These are phyloP conservation scores for Crossocerus cetratus DNA, from an alignment of 2,888 invertebrate species.

Conservation along the genomic window DNA sequence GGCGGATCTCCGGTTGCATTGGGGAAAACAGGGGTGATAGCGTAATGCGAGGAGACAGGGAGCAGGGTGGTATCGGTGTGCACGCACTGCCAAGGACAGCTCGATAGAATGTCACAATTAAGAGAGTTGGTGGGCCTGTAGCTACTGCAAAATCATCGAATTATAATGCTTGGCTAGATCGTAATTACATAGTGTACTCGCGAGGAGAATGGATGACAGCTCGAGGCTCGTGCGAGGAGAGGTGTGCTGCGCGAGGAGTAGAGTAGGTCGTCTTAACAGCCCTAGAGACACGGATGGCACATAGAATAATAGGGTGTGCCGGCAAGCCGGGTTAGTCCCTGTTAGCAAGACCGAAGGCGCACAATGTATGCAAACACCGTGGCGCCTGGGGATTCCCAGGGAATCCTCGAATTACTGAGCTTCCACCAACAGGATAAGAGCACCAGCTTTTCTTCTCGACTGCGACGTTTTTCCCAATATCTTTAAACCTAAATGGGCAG, in stretches of 20 bases:
- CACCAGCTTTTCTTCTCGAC: constrained; percentile 18
- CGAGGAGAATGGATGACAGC: constrained; percentile 50
- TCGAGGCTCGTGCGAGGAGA: constrained; percentile 31
- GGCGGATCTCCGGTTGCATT: neutral
- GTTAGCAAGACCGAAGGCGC: constrained; percentile 68
- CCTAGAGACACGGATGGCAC: constrained; percentile 67
- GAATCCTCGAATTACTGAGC: constrained; percentile 70
- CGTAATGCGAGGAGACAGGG: neutral
- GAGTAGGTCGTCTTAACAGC: constrained; percentile 69
- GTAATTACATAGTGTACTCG: constrained; percentile 63
- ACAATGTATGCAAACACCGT: constrained; percentile 72
- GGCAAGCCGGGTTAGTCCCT: constrained; percentile 62
- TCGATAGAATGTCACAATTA: constrained; percentile 7
- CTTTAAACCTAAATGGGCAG: constrained; percentile 41
- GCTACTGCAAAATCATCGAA: constrained; percentile 53
- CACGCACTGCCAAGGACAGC: neutral
- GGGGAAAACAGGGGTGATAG: neutral
- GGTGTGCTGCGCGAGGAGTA: constrained; percentile 38
- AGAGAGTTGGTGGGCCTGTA: constrained; percentile 24
- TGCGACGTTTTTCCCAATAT: constrained; percentile 36
- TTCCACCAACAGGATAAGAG: constrained; percentile 45
- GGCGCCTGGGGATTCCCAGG: constrained; percentile 63
- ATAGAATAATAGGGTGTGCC: constrained; percentile 69
- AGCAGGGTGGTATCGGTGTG: neutral
- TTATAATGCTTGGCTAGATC: constrained; percentile 62